Base-by-base conservation (phyloP, 1,140 invertebrate species). In the Lasaia peninsularis region DNA sequence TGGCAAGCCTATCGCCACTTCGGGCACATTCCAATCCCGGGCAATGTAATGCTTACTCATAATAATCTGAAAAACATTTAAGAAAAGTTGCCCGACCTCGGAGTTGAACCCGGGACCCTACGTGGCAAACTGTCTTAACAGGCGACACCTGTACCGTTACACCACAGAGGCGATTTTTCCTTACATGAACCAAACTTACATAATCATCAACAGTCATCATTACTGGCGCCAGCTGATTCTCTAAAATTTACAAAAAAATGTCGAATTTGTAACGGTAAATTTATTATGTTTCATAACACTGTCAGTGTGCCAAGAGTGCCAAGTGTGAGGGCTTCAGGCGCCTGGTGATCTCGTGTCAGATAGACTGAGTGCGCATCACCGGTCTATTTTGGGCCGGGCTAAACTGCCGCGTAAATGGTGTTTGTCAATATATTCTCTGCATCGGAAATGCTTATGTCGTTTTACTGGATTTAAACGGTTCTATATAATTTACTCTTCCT, bases 241-340 rank as follows among this genome's bases (percentile, higher is more conserved):
- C 28, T 10, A 18, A 33, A 32, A 52, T 8, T 14, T 12, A 24
- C n/a, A 5, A 18, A 9, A 5, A 51, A n/a, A n/a, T 14, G 24
- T 37, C 21, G n/a, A 16, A 18, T 40, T 6, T 40, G 37, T 40
- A 12, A 40, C 37, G 10, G 16, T 18, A 16, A 14, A 12, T 18
- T 40, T 40, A 40, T 40, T 5, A 40, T 40, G 37, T 44, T 35
- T 34, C 34, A 12, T 31, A 28, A 21, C 40, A 35, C 52, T 51
- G 58, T 55, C 44, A 56, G 37, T 56, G 40, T 56, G 52, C 52
- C 59, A 56, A 60, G 31, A 28, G 18, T 50, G 52, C 40, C 14
- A 44, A 44, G 40, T 44, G 40, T 40, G 34, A 56, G 18, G 53
- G 33, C 48, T 56, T 31, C 53, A 55, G 53, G 58, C 58, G 58